These are phyloP conservation scores for Camponotus floridanus DNA, from an alignment of 1,140 invertebrate species.

Conservation along the genomic window DNA sequence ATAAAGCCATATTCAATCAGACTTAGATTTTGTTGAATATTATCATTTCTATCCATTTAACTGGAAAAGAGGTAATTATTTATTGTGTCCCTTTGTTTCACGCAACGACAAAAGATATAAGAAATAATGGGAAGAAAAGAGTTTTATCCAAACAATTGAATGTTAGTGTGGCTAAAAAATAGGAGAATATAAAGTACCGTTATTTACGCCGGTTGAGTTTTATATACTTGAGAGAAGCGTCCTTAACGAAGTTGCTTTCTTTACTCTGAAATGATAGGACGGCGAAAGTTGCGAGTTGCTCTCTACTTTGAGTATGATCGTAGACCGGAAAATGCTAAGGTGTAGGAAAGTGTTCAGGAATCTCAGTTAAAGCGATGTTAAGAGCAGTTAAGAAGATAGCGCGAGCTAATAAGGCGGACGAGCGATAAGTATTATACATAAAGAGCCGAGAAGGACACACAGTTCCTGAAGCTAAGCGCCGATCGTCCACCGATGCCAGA, in stretches of 20 bases:
- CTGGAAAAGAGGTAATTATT: constrained; percentile 23
- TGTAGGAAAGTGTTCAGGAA: constrained; percentile 52
- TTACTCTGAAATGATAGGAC: constrained; percentile 37
- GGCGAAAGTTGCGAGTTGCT: constrained; percentile 41
- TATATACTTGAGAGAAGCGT: constrained; percentile 27
- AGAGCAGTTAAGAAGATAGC: constrained; percentile 60
- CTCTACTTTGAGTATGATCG: constrained; percentile 47
- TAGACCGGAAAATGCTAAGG: constrained; percentile 48
- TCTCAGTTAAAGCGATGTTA: constrained; percentile 52
- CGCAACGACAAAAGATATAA: neutral
- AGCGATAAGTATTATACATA: constrained; percentile 62
- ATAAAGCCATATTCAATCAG: constrained; percentile 20
- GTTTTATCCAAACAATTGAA: constrained; percentile 26
- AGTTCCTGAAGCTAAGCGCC: constrained; percentile 10
- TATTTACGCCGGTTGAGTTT: constrained; percentile 49
- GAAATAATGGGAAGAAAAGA: neutral
- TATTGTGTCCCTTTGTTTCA: constrained; percentile 18
- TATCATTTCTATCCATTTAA: neutral
- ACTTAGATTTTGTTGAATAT: neutral
- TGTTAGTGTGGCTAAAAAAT: neutral
- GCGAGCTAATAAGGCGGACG: constrained; percentile 59
- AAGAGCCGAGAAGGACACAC: neutral
- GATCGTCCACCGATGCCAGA: constrained; percentile 49
- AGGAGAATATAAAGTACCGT: constrained; percentile 9
- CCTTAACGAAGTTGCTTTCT: constrained; percentile 52